These are phyloP conservation scores for Phragmatobia fuliginosa DNA, from an alignment of 2,888 invertebrate species.

Conservation along the genomic window DNA sequence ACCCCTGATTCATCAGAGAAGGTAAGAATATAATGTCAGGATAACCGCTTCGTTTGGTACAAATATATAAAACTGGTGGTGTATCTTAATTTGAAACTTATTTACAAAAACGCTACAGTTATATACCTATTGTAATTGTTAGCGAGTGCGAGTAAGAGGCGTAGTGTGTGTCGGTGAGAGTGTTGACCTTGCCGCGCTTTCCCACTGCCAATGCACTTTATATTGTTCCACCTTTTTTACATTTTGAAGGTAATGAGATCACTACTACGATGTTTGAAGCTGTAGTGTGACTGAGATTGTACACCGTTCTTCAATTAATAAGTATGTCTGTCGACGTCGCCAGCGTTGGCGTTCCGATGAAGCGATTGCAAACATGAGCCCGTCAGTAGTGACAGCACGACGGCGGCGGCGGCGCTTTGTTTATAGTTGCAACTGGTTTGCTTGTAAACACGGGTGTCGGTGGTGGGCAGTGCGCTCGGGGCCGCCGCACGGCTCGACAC, in stretches of 20 bases:
- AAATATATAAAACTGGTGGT: neutral
- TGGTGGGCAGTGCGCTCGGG: slow-evolving; percentile 33
- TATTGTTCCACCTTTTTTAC: neutral
- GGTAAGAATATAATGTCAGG: neutral
- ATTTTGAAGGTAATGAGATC: neutral
- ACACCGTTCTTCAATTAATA: neutral
- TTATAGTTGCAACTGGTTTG: slow-evolving; percentile 19
- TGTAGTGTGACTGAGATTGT: neutral
- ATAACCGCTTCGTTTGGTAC: neutral
- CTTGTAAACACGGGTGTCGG: slow-evolving; percentile 32
- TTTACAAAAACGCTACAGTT: neutral
- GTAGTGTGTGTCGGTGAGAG: neutral
- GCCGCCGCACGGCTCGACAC: slow-evolving; percentile 29
- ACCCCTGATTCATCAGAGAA: neutral
- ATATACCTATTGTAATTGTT: neutral
- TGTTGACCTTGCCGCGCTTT: slow-evolving; percentile 1
- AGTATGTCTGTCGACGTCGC: neutral
- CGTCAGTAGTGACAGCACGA: slow-evolving; percentile 9
- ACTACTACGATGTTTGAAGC: neutral
- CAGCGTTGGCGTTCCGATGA: neutral
- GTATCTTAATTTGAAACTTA: neutral
- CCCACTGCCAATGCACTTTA: neutral
- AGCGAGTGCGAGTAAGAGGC: neutral
- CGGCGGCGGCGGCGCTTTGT: slow-evolving; percentile 10
- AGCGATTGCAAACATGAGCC: slow-evolving; percentile 7